These are phyloP conservation scores for Brachyrhaphis roseni DNA, from an alignment of 2,797 vertebrate genomes.

Conservation along the genomic window DNA sequence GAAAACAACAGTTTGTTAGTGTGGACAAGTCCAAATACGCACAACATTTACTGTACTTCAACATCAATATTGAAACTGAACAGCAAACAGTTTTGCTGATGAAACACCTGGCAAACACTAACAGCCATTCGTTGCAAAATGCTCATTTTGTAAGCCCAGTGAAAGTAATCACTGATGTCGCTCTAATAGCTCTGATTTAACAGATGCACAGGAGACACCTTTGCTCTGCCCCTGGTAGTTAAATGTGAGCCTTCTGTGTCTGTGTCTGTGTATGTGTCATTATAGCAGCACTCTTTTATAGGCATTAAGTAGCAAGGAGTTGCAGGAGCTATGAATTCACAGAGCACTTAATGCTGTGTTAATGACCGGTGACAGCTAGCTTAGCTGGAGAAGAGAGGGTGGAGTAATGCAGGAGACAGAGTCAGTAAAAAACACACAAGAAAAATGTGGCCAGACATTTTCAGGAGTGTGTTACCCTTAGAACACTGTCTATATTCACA, in stretches of 20 bases:
- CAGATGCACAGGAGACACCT: slow-evolving; percentile 56
- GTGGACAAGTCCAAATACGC: background rate
- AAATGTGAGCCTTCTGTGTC: slow-evolving; percentile 56
- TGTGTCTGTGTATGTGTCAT: slow-evolving; percentile 48
- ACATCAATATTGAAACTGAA: slow-evolving; percentile 24
- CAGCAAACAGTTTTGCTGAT: slow-evolving; percentile 36
- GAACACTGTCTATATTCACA: slow-evolving; percentile 64
- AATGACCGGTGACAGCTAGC: slow-evolving; percentile 72
- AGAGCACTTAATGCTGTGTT: slow-evolving; percentile 70
- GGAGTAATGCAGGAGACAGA: slow-evolving; percentile 35
- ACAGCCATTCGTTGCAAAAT: slow-evolving; percentile 42
- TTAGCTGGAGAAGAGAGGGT: slow-evolving; percentile 41
- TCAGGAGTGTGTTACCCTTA: slow-evolving; percentile 57
- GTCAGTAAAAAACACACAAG: slow-evolving; percentile 41
- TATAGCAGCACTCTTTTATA: slow-evolving; percentile 63
- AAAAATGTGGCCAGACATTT: slow-evolving; percentile 60
- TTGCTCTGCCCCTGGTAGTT: slow-evolving; percentile 55
- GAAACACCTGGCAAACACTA: slow-evolving; percentile 36
- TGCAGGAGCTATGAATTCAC: slow-evolving; percentile 67
- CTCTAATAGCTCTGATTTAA: slow-evolving; percentile 66
- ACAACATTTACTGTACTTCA: slow-evolving; percentile 7
- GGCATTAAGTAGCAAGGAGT: slow-evolving; percentile 57
- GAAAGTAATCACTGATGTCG: slow-evolving; percentile 42
- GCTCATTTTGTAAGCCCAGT: slow-evolving; percentile 36
- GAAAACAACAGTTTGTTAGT: background rate